These are phyloP conservation scores for Cataglyphis altisquamis DNA, from an alignment of 2,888 invertebrate species.

Conservation along the genomic window DNA sequence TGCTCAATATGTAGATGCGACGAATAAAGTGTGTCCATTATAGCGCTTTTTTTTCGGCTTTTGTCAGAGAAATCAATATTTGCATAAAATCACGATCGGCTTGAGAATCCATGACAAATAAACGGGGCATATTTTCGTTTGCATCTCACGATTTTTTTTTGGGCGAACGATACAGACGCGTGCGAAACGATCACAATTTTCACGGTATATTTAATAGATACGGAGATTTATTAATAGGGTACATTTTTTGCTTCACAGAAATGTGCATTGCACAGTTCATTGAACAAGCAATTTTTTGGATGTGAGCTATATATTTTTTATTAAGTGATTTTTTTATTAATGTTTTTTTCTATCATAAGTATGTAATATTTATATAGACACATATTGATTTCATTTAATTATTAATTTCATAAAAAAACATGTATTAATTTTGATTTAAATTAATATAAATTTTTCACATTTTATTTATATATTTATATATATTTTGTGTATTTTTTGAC, in stretches of 20 bases:
- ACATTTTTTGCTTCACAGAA: background rate
- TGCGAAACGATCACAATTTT: slow-evolving; percentile 56
- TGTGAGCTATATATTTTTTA: background rate
- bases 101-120: slow-evolving; percentile 83
- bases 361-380: background rate
- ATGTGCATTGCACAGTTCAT: background rate
- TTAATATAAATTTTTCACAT: background rate
- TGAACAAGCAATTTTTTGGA: background rate
- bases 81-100: slow-evolving; percentile 79
- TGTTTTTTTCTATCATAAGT: background rate
- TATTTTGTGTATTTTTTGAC: background rate
- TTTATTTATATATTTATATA: background rate
- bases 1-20: slow-evolving; percentile 79
- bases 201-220: slow-evolving; percentile 64
- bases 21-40: slow-evolving; percentile 70
- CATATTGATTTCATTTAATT: background rate
- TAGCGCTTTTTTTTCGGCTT: slow-evolving; percentile 63
- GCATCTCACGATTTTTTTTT: slow-evolving; percentile 59
- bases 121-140: slow-evolving; percentile 63
- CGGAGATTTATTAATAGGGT: slow-evolving; percentile 55
- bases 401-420: background rate
- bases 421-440: background rate
- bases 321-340: slow-evolving; percentile 10
- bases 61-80: slow-evolving; percentile 80
- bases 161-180: slow-evolving; percentile 25